phyloP scores from a whole-genome alignment of 1,140 invertebrate species.

The Caerostris darwini region DNA sequence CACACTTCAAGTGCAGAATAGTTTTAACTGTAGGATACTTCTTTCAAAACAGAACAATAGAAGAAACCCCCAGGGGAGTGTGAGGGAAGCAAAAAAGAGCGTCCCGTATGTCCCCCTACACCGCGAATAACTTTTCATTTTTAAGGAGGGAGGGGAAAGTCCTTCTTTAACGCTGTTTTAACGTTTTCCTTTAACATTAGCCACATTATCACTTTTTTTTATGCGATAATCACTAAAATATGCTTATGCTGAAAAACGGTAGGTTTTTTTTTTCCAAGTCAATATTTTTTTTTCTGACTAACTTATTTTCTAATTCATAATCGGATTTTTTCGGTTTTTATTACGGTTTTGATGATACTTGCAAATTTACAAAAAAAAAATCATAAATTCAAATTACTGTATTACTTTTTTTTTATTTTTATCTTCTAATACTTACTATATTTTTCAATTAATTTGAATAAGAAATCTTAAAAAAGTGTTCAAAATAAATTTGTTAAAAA shows the following conservation, averaged over 20 bases:
- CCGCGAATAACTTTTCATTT: neutral
- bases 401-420: no score
- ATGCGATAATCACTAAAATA: constrained; percentile 4
- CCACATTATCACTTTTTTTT: neutral
- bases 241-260: constrained; percentile 4
- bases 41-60: neutral
- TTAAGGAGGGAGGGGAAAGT: no score
- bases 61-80: neutral
- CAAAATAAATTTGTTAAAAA: no score
- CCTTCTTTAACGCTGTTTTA: neutral
- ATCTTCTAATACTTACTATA: no score
- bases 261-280: neutral
- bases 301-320: neutral
- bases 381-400: no score
- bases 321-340: neutral
- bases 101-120: neutral
- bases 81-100: neutral
- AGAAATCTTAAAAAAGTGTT: no score
- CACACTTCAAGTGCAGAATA: neutral
- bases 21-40: neutral
- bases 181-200: neutral
- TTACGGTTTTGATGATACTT: neutral
- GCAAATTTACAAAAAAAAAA: neutral
- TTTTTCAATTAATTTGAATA: no score
- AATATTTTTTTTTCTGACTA: neutral